Conservation (phyloP, 2,888 invertebrate species). For the Argyresthia albistria region DNA sequence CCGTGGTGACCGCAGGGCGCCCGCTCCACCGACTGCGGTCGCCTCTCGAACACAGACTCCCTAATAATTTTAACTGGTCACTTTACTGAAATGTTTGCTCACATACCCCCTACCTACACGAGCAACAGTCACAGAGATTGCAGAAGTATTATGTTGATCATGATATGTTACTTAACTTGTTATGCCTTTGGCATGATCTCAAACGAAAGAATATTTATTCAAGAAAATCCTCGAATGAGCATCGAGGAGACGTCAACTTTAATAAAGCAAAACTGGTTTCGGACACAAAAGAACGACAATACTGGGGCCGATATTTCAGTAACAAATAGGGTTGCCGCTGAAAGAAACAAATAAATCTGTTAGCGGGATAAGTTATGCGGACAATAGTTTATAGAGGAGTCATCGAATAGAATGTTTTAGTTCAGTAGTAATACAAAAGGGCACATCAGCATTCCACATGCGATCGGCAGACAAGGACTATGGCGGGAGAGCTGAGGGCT, state of each 20-base stretch:
- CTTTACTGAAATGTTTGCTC: background rate
- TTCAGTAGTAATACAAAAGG: slow-evolving; percentile 31
- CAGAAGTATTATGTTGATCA: background rate
- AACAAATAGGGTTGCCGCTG: slow-evolving; percentile 13
- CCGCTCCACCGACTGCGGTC: slow-evolving; percentile 14
- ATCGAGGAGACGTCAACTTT: background rate
- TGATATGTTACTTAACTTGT: background rate
- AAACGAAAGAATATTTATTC: too few relatives aligned
- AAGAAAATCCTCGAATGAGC: background rate
- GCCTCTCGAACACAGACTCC: slow-evolving; percentile 32
- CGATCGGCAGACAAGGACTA: too few relatives aligned
- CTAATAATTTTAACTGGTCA: slow-evolving; percentile 37
- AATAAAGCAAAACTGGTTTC: background rate
- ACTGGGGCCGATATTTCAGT: slow-evolving; percentile 9
- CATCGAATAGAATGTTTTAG: slow-evolving; percentile 28
- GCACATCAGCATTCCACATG: slow-evolving; percentile 16
- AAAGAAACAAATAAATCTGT: slow-evolving; percentile 28
- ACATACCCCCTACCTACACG: background rate
- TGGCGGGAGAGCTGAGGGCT: slow-evolving; percentile 11
- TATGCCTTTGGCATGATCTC: background rate
- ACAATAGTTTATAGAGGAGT: slow-evolving; percentile 32
- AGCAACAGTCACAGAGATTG: background rate
- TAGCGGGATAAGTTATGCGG: slow-evolving; percentile 36
- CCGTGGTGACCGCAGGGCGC: slow-evolving; percentile 13
- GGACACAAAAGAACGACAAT: background rate